A percentile compares a stretch with the other conserved stretches of the same genome.
Evolutionary conservation across 2,113 vertebrate genomes (phyloP).

Genomic region (Channa maculata): DNA sequence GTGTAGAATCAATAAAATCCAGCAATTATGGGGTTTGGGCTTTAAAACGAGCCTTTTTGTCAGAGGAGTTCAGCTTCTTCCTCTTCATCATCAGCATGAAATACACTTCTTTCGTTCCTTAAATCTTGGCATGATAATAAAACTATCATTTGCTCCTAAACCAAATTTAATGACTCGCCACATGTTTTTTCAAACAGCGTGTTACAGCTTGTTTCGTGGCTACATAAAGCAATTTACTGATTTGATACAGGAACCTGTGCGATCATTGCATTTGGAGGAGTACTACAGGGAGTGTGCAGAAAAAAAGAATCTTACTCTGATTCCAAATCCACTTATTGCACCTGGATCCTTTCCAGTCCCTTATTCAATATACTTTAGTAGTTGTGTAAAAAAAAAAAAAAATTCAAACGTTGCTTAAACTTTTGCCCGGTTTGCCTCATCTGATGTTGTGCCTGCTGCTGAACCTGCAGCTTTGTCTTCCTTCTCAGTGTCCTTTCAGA

Average conservation of each 20-base stretch:
- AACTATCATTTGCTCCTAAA: not conserved
- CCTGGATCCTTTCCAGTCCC: no score
- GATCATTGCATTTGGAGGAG: not conserved
- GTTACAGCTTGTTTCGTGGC: not conserved
- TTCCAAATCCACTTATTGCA: no score
- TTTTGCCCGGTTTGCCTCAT: no score
- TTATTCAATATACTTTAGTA: no score
- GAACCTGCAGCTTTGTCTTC: no score
- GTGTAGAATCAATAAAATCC: slow-evolving; percentile 35
- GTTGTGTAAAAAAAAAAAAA: no score
- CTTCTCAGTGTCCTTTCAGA: no score
- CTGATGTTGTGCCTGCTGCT: no score
- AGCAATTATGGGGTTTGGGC: slow-evolving; percentile 19
- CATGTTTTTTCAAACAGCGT: not conserved
- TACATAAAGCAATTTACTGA: no score
- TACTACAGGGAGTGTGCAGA: not conserved
- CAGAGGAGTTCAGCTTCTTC: not conserved
- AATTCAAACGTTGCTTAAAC: no score
- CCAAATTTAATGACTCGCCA: not conserved
- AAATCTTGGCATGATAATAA: no score
- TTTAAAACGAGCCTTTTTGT: slow-evolving; percentile 2
- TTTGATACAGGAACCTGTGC: not conserved
- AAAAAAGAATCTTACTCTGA: not conserved
- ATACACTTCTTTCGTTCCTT: not conserved
- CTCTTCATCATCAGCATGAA: slow-evolving; percentile 1